phyloP scores from a whole-genome alignment of 2,797 vertebrate species.

The Propithecus deckenii region DNA sequence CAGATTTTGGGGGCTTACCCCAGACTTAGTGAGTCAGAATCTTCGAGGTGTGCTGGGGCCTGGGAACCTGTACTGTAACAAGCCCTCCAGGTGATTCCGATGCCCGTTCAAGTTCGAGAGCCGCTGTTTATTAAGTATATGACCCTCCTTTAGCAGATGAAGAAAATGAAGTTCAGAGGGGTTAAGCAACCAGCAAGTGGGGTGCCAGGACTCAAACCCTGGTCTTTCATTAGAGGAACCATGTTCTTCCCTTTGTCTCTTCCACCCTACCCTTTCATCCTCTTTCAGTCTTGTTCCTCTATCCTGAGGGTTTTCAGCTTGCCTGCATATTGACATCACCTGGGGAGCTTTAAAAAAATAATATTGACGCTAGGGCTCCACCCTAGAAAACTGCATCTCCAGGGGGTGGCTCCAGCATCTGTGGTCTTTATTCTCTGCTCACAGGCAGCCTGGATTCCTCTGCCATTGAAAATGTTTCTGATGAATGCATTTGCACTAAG shows the following conservation, averaged over 20 bases:
- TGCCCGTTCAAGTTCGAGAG: neutral
- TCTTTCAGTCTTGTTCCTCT: neutral
- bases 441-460: neutral
- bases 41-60: neutral
- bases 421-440: neutral
- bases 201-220: neutral
- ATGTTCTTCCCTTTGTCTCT: neutral
- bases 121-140: neutral
- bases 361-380: neutral
- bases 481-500: conserved; percentile 29
- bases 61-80: conserved; percentile 7
- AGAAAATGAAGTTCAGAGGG: neutral
- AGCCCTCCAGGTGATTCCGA: neutral
- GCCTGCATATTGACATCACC: neutral
- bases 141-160: neutral
- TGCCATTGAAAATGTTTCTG: neutral
- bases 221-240: neutral
- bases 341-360: conserved; percentile 32
- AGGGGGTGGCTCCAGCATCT: neutral
- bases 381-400: neutral
- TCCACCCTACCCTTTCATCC: neutral
- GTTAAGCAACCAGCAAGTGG: neutral
- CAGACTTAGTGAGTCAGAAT: neutral
- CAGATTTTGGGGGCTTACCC: neutral
- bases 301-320: neutral